Evolutionary conservation across 2,797 vertebrate species (phyloP).

Genomic region (Ateles fusciceps): DNA sequence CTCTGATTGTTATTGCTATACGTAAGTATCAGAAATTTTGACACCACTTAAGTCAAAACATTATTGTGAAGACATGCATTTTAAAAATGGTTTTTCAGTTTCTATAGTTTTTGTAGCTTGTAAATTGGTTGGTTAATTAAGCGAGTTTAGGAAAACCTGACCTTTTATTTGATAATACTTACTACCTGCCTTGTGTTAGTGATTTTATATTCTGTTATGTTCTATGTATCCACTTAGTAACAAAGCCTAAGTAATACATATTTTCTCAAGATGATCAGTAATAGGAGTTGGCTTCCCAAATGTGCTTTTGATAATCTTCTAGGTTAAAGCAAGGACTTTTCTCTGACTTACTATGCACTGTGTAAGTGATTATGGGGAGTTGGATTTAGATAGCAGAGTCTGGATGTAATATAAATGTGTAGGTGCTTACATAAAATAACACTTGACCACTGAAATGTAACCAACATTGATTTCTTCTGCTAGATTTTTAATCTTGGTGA

Average conservation of each 20-base stretch:
- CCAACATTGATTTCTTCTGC: background rate
- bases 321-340: background rate
- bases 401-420: background rate
- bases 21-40: conserved; percentile 53
- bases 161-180: background rate
- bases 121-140: background rate
- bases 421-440: background rate
- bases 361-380: background rate
- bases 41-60: background rate
- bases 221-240: background rate
- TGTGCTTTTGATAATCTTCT: background rate
- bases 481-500: background rate
- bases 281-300: background rate
- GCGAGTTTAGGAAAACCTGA: background rate
- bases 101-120: conserved; percentile 1
- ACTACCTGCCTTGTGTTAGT: background rate
- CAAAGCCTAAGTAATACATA: background rate
- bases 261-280: background rate
- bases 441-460: background rate
- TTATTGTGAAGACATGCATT: background rate
- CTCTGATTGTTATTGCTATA: conserved; percentile 16
- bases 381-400: background rate
- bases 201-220: background rate
- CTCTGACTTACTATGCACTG: background rate
- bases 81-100: background rate